phyloP scores from a whole-genome alignment of 2,888 invertebrate species.

The Eristalis intricaria region DNA sequence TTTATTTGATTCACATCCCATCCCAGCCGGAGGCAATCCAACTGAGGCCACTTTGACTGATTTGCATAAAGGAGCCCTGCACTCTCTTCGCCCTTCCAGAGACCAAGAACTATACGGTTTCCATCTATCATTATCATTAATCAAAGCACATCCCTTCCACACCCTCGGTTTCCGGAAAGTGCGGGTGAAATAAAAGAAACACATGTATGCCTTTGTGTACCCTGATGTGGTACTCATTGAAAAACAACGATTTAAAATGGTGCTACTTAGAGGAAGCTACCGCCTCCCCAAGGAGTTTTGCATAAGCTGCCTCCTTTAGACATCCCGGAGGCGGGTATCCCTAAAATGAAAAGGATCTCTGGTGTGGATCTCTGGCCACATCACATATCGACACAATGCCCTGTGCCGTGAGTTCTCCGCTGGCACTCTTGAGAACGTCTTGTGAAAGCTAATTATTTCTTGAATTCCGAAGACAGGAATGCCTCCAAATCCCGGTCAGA shows the following conservation, averaged over 20 bases:
- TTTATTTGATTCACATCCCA: too few relatives aligned
- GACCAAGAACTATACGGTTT: not conserved
- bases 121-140: conserved; percentile 51
- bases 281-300: not conserved
- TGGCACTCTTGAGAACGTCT: not conserved
- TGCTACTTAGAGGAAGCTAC: not conserved
- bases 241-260: not conserved
- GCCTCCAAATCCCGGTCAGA: not conserved
- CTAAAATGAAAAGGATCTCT: not conserved
- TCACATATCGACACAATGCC: not conserved
- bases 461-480: not conserved
- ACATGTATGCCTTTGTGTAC: conserved; percentile 9
- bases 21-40: not conserved
- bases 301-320: not conserved
- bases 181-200: conserved; percentile 2
- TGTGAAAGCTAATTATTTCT: conserved; percentile 23
- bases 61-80: not conserved
- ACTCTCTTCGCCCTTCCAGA: not conserved
- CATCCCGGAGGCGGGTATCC: not conserved
- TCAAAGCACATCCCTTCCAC: conserved; percentile 19
- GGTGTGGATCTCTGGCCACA: not conserved
- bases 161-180: conserved; percentile 16
- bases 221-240: not conserved
- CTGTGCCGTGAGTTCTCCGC: not conserved
- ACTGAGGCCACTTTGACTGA: not conserved